These are phyloP conservation scores for Carabus problematicus DNA, from an alignment of 2,888 invertebrate species.

Conservation along the genomic window DNA sequence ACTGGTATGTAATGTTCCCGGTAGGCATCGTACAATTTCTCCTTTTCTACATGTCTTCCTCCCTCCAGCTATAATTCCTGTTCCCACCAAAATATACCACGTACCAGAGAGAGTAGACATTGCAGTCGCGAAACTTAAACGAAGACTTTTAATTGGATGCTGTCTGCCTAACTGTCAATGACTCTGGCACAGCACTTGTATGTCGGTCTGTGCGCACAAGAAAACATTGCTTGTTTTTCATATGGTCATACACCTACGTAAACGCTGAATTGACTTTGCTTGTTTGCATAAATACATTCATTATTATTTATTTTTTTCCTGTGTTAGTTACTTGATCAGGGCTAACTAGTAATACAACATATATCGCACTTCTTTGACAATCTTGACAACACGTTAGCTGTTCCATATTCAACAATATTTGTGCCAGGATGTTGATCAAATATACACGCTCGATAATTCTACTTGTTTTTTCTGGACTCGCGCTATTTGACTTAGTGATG, in stretches of 20 bases:
- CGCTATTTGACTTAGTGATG: too few relatives aligned
- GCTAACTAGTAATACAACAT: slow-evolving; percentile 1
- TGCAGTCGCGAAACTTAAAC: slow-evolving; percentile 11
- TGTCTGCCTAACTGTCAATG: slow-evolving; percentile 35
- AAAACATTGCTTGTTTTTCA: slow-evolving; percentile 17
- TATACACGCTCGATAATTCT: too few relatives aligned
- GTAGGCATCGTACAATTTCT: not conserved
- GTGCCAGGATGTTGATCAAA: too few relatives aligned
- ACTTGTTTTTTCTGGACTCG: too few relatives aligned
- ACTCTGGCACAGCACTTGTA: slow-evolving; percentile 20
- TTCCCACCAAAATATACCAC: not conserved
- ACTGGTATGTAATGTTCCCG: not conserved
- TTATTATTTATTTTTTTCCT: slow-evolving; percentile 17
- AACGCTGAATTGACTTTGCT: slow-evolving; percentile 24
- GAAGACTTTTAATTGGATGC: slow-evolving; percentile 38
- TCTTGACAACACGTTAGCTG: too few relatives aligned
- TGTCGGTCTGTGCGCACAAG: slow-evolving; percentile 4
- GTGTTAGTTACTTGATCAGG: slow-evolving; percentile 24
- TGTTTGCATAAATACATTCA: slow-evolving; percentile 38
- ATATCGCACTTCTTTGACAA: too few relatives aligned
- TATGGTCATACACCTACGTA: slow-evolving; percentile 25
- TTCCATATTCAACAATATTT: too few relatives aligned
- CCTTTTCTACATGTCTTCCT: not conserved
- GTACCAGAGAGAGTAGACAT: not conserved
- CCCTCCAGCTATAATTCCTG: not conserved